phyloP scores from a whole-genome alignment of 1,140 invertebrate species.

The Meloidogyne hapla region DNA sequence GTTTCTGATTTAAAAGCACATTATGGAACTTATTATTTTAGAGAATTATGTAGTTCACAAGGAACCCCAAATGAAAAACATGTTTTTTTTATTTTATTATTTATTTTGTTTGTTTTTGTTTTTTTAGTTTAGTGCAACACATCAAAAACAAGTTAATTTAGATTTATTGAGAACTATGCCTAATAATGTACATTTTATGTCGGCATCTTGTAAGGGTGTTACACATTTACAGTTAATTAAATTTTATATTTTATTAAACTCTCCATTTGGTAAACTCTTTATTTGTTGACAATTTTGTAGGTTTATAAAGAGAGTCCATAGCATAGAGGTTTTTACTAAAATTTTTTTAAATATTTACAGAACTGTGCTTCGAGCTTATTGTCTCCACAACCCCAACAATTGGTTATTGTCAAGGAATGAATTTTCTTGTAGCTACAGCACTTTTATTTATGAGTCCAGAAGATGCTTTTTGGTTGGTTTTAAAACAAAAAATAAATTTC shows the following conservation, averaged over 20 bases:
- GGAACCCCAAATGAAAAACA: slow-evolving; percentile 65
- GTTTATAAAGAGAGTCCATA: too few relatives aligned
- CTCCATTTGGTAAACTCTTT: too few relatives aligned
- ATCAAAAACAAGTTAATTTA: slow-evolving; percentile 68
- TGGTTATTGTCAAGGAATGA: slow-evolving; percentile 70
- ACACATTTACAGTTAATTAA: slow-evolving; percentile 38
- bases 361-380: slow-evolving; percentile 68
- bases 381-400: slow-evolving; percentile 67
- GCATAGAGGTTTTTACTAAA: too few relatives aligned
- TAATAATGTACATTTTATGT: slow-evolving; percentile 67
- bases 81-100: slow-evolving; percentile 52
- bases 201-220: slow-evolving; percentile 66
- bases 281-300: too few relatives aligned
- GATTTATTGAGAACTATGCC: slow-evolving; percentile 69
- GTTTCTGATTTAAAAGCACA: slow-evolving; percentile 64
- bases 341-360: slow-evolving; percentile 62
- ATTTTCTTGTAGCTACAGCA: slow-evolving; percentile 68
- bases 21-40: slow-evolving; percentile 68
- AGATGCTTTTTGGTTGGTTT: slow-evolving; percentile 67
- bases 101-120: slow-evolving; percentile 12
- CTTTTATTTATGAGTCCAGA: slow-evolving; percentile 68
- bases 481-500: background rate
- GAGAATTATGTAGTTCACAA: slow-evolving; percentile 66
- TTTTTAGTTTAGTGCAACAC: slow-evolving; percentile 64
- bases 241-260: slow-evolving; percentile 50